phyloP scores from a whole-genome alignment of 2,888 invertebrate species.

The Archaeoteleia sp. region DNA sequence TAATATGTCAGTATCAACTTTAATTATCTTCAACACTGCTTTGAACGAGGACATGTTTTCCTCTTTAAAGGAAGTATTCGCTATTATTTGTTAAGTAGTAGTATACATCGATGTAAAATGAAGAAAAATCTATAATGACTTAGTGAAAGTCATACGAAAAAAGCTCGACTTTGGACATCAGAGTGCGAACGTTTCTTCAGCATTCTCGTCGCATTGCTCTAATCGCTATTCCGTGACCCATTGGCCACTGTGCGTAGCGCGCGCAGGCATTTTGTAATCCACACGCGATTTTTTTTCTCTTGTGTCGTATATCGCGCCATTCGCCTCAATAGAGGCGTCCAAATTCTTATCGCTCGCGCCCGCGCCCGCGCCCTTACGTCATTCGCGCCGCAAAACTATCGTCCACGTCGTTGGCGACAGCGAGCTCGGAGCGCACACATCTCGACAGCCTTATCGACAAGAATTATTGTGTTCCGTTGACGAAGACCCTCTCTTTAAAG shows the following conservation, averaged over 20 bases:
- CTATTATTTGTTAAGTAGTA: no score
- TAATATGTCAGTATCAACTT: no score
- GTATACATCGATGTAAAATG: no score
- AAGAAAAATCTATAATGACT: no score
- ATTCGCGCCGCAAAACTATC: constrained; percentile 54
- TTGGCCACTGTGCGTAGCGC: not conserved
- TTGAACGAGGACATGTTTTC: no score
- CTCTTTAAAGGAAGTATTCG: no score
- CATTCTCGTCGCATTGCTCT: no score
- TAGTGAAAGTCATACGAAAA: no score
- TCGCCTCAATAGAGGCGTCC: constrained; percentile 66
- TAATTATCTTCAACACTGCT: no score
- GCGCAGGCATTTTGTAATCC: constrained; percentile 23
- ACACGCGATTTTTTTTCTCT: constrained; percentile 13
- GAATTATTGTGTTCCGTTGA: constrained; percentile 27
- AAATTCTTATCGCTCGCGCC: constrained; percentile 67
- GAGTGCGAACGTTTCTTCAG: no score
- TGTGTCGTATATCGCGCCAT: constrained; percentile 22
- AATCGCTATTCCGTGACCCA: no score
- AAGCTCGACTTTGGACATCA: no score
- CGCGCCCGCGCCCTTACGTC: constrained; percentile 63
- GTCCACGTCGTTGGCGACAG: constrained; percentile 31
- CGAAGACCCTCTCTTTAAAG: constrained; percentile 18
- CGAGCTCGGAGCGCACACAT: constrained; percentile 32
- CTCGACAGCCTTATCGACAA: constrained; percentile 37